Evolutionary conservation across 2,888 invertebrate species (phyloP), one percentile per base, ranked within the genome.

Genomic region (Trachelus stipa): DNA sequence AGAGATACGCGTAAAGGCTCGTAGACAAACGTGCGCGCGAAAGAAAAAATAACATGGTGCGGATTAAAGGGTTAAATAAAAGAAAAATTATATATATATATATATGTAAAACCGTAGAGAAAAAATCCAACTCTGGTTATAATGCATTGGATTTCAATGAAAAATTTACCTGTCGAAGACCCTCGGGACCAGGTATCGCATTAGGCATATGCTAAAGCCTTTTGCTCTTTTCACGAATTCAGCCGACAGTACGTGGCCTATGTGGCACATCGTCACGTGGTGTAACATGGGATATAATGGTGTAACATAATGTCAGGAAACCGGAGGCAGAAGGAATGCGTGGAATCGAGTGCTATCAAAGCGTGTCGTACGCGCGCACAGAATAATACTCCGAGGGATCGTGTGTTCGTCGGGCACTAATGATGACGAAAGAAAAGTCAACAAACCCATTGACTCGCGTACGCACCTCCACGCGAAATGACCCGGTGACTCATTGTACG

Each of bases 371-470:
- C 35, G 35, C 74, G 71, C 33, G 74, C 9, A 12, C 74, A 11
- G 34, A 74, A 74, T 35, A 35, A 34, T 34, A 34, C 74, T 34
- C 30, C 30, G 74, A 11, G 37, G 35, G 11, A 56, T 56, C 56
- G 23, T 56, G 56, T 23, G 56, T 23, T 56, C 4, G 30, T 71
- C 31, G 15, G 71, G 71, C 12, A 33, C 15, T 34, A 34, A 35
- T 11, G 74, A 74, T 73, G 76, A 78, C 76, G 76, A 76, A 35
- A 76, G 76, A 56, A 79, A 80, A 85, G 85, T 86, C 87, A 86
- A 87, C 83, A 85, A 85, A 87, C 84, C 83, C 86, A 86, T 85
- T 83, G 83, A 87, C 83, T 86, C 82, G 79, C 83, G 79, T 76
- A 73, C 73, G 30, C 34, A n/a, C 76, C 34, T 74, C 77, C 76